Evolutionary conservation across 2,888 invertebrate genomes (phyloP), one percentile per base, ranked within the genome.

Genomic region (Incurvaria masculella): DNA sequence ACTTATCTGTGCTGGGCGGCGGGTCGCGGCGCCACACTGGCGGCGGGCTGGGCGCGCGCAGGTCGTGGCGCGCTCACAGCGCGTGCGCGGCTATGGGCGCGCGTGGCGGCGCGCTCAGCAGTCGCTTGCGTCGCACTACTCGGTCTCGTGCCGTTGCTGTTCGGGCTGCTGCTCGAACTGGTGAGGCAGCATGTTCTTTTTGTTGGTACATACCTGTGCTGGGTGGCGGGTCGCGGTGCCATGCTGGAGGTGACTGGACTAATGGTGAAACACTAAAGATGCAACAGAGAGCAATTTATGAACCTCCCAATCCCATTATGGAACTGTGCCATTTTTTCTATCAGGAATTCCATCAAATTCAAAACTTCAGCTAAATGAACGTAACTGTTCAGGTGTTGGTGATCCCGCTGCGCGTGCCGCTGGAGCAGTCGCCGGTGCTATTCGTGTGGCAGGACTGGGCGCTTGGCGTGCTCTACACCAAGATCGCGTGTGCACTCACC

Each of bases 361-460:
- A n/a, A n/a, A n/a, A n/a, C n/a, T n/a, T n/a, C n/a, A n/a, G n/a
- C n/a, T n/a, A n/a, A n/a, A n/a, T n/a, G n/a, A n/a, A n/a, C n/a
- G n/a, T n/a, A n/a, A n/a, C n/a, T n/a, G n/a, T n/a, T n/a, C 61
- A 76, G 78, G 78, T 93, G 0, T 68, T 94, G 18, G 91, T 98
- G 17, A 91, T 96, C 16, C 99, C 99, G 0, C 75, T 98, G 19
- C 81, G 97, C 10, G 96, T 98, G 20, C 94, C 96, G 0, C 76
- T 95, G 3, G 89, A 92, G 56, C 94, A 97, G 69, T 94, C 94
- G 6, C 97, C 92, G 0, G 89, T 92, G 26, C 76, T 91, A 49
- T 93, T 92, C 64, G 83, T 92, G 45, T 92, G 91, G 91, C 92
- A 97, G 59, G 97, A 98, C 73, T 99, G 98, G 98, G 97, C 97